Evolutionary conservation across 2,113 vertebrate species (phyloP), one percentile per base, ranked within the genome.

Genomic region (Nothoprocta pentlandii): DNA sequence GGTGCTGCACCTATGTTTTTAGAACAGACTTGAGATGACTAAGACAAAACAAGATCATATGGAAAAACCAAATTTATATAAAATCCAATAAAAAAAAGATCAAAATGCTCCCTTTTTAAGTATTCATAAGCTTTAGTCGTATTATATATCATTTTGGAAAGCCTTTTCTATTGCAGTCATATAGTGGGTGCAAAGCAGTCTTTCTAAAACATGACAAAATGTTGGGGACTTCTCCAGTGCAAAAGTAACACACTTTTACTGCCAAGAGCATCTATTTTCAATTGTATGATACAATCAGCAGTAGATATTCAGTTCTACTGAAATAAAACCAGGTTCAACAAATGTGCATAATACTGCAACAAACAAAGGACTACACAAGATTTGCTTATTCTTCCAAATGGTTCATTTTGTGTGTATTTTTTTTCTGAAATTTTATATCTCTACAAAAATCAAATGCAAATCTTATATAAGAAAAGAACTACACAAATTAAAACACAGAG

Each of bases 211-310:
- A 51, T 23, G 42, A 74, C 20, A 67, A 84, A 74, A 47, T 11
- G 17, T 26, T 78, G 71, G 53, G 5, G 23, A 39, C 46, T 68
- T 86, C 56, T 83, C 75, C 42, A 85, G 28, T 42, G 87, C 41
- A 74, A n/a, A 71, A 64, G 15, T 16, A 63, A 16, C 32, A 80
- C 28, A 46, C 88, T 70, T 56, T 59, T 46, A n/a, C 53, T 85
- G 70, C 74, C 86, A 83, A 79, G 46, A 86, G 19, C 21, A 26
- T 71, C 89, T 76, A 79, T 88, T 90, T 96, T 34, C 47, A 21
- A 36, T 70, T 63, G 11, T 32, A n/a, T 26, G 42, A 79, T 53
- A 87, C 19, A 64, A 73, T 44, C 56, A 90, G 41, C 41, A 74
- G 78, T 1, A 85, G 49, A 78, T 63, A 92, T 1, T 62, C 26